Evolutionary conservation across 2,797 vertebrate species (phyloP), one percentile per base, ranked within the genome.

Genomic region (Apogon hyalosoma): DNA sequence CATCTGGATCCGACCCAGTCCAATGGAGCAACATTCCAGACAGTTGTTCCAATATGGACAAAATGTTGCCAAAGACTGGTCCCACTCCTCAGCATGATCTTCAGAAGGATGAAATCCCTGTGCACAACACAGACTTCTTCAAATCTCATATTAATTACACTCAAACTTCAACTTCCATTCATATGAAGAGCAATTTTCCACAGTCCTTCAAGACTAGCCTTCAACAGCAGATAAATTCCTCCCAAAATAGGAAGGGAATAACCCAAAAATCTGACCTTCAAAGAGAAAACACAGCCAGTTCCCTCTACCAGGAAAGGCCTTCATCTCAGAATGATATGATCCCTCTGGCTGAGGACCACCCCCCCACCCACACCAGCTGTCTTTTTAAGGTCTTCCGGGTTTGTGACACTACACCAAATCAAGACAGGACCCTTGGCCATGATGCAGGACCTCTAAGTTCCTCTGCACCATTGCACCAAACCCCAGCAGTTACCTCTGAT

Each of bases 51-150:
- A 48, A n/a, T 14, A 49, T 49, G 14, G 45, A 69, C 4, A 51
- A 13, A 2, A 50, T 31, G 13, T 12, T 28, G 0, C n/a, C n/a
- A 55, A 16, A 51, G 12, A 53, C 52, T 49, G 67, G 45, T 42
- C 33, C 43, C 6, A 72, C 85, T 88, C 12, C 13, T 10, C 39
- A 52, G 40, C 4, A 19, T 11, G 40, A 56, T 45, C 7, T 54
- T 3, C 45, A 52, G 14, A 67, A 28, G 15, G 9, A 49, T 4
- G 65, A 28, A 3, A 54, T 8, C 4, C 13, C 16, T 39, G 6
- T 15, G 47, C 45, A 60, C 52, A 39, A 73, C 47, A 45, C 19
- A 0, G 7, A 1, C 7, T 15, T 42, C 16, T 50, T 46, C 11
- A 54, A 53, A 63, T 18, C 4, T 9, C 55, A 4, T 6, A 21